phyloP scores from a whole-genome alignment of 2,113 vertebrate genomes.

The Cebidichthys violaceus region DNA sequence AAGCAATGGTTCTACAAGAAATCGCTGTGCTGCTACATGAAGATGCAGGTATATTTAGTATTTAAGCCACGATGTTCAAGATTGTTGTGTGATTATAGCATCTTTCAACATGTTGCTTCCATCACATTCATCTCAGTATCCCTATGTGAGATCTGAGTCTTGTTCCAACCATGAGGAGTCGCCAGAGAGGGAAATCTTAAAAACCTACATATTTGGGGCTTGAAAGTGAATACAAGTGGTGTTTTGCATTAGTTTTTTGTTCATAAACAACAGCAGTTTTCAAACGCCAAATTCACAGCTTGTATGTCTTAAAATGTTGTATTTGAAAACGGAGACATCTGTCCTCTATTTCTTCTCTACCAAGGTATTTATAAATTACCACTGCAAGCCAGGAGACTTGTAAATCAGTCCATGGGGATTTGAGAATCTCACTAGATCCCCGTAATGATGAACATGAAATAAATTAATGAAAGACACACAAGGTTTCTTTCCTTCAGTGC shows the following conservation, averaged over 20 bases:
- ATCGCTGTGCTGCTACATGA: slow-evolving; percentile 56
- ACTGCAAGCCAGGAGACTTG: background rate
- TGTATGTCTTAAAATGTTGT: slow-evolving; percentile 31
- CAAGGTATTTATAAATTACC: background rate
- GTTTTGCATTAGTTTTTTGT: background rate
- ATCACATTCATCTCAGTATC: background rate
- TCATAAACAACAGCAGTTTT: background rate
- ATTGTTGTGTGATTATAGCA: background rate
- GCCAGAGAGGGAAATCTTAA: background rate
- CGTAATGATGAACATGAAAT: background rate
- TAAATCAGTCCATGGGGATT: background rate
- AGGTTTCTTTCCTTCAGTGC: background rate
- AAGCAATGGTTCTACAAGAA: background rate
- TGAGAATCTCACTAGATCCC: background rate
- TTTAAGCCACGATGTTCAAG: slow-evolving; percentile 5
- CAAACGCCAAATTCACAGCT: slow-evolving; percentile 28
- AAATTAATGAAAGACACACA: background rate
- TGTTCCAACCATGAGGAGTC: background rate
- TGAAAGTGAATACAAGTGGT: background rate
- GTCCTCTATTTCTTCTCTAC: slow-evolving; percentile 27
- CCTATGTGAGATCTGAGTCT: background rate
- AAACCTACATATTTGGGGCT: background rate
- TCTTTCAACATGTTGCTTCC: slow-evolving; percentile 13
- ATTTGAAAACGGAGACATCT: slow-evolving; percentile 24
- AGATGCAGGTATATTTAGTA: slow-evolving; percentile 33